A percentile compares a stretch with the other conserved stretches of the same genome.
Evolutionary conservation across 2,113 vertebrate genomes (phyloP).

Genomic region (Syngnathus scovelli): DNA sequence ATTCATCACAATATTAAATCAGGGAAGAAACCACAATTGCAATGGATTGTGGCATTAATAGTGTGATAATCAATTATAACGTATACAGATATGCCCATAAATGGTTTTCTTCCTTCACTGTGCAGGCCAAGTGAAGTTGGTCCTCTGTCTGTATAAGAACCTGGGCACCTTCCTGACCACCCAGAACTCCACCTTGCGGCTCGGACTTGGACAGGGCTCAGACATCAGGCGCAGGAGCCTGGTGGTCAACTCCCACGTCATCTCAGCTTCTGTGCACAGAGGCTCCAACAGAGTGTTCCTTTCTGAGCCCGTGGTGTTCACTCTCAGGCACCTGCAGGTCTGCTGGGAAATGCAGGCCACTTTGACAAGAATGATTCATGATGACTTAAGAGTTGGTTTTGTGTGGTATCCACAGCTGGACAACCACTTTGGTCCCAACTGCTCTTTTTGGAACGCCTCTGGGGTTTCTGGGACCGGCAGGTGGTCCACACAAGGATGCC

Average conservation of each 20-base stretch:
- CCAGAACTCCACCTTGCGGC: slow-evolving; percentile 81
- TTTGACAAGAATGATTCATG: background rate
- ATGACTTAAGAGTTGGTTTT: slow-evolving; percentile 3
- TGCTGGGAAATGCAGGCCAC: slow-evolving; percentile 1
- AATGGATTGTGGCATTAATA: background rate
- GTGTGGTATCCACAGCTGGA: slow-evolving; percentile 72
- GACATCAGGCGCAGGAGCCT: slow-evolving; percentile 66
- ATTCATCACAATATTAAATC: background rate
- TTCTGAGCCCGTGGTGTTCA: slow-evolving; percentile 87
- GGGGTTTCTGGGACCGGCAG: slow-evolving; percentile 83
- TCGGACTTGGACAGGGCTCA: slow-evolving; percentile 58
- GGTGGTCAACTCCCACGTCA: slow-evolving; percentile 88
- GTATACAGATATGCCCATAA: background rate
- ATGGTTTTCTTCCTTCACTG: background rate
- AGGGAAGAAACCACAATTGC: background rate
- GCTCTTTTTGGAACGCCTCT: slow-evolving; percentile 92
- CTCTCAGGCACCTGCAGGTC: slow-evolving; percentile 85
- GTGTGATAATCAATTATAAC: background rate
- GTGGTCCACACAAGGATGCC: slow-evolving; percentile 90
- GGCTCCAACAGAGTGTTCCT: slow-evolving; percentile 87
- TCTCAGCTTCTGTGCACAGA: slow-evolving; percentile 90
- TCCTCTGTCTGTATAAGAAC: slow-evolving; percentile 88
- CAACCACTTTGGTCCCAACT: slow-evolving; percentile 91
- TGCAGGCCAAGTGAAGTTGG: slow-evolving; percentile 80
- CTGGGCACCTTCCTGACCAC: slow-evolving; percentile 85